These are phyloP conservation scores for Campodea augens DNA, from an alignment of 1,140 invertebrate genomes.

Conservation along the genomic window DNA sequence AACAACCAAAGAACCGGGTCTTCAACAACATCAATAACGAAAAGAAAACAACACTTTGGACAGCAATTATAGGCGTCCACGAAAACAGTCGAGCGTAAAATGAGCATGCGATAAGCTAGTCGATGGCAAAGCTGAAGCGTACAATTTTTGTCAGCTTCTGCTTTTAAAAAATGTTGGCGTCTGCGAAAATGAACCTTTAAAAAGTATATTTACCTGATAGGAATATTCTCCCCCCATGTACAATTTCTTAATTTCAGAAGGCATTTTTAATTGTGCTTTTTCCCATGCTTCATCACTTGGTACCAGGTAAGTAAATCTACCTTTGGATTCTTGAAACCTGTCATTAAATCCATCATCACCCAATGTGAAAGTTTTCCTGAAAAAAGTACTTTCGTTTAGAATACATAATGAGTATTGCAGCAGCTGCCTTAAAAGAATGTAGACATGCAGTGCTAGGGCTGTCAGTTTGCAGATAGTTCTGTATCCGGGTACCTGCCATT, in stretches of 20 bases:
- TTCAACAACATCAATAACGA: no score
- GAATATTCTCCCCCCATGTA: no score
- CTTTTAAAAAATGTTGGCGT: no score
- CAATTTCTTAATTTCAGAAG: slow-evolving; percentile 52
- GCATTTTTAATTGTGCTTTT: slow-evolving; percentile 41
- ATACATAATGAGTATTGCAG: slow-evolving; percentile 2
- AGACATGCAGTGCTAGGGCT: neutral
- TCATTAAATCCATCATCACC: slow-evolving; percentile 56
- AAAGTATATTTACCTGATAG: no score
- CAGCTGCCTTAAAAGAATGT: neutral
- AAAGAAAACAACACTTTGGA: no score
- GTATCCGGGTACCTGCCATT: neutral
- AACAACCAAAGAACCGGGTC: no score
- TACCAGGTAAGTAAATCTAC: slow-evolving; percentile 78
- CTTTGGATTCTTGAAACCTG: slow-evolving; percentile 49
- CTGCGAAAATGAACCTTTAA: no score
- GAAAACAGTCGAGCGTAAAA: no score
- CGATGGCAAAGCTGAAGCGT: no score
- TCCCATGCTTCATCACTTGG: slow-evolving; percentile 72
- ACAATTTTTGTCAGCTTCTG: no score
- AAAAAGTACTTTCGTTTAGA: neutral
- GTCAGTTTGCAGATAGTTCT: neutral
- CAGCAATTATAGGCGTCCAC: no score
- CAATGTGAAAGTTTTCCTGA: slow-evolving; percentile 51
- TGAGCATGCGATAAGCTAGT: no score